Percentiles rank a stretch among this genome's conserved stretches.
Conservation (phyloP, 2,797 vertebrate species). For the Sarcoramphus papa region DNA sequence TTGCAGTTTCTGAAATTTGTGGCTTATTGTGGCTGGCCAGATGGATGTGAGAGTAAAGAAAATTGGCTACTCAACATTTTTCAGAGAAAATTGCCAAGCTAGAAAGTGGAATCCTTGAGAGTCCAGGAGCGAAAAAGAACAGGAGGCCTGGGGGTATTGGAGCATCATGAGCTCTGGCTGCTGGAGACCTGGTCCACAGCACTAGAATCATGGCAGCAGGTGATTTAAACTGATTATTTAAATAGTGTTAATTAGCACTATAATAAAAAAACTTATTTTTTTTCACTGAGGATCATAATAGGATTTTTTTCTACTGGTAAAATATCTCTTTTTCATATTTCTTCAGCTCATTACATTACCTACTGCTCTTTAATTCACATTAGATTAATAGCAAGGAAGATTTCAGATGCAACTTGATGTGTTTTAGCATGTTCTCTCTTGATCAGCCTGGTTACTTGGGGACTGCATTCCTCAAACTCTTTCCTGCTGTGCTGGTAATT, state of each 20-base stretch:
- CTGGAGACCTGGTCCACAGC: background rate
- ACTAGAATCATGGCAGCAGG: background rate
- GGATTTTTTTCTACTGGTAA: background rate
- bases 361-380: background rate
- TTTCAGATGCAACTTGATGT: background rate
- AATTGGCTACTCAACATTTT: background rate
- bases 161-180: background rate
- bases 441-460: background rate
- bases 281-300: background rate
- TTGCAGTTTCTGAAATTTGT: slow-evolving; percentile 30
- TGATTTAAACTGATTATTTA: background rate
- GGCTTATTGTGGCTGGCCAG: background rate
- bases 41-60: background rate
- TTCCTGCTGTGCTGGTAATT: background rate
- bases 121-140: background rate
- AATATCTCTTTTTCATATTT: background rate
- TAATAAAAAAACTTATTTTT: background rate
- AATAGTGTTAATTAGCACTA: background rate
- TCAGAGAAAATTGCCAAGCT: background rate
- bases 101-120: background rate
- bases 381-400: background rate
- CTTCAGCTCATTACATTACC: background rate
- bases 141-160: background rate
- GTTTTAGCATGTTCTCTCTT: background rate
- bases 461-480: background rate